Base-by-base conservation (phyloP, 2,797 vertebrate species). In the Lagocephalus sceleratus region DNA sequence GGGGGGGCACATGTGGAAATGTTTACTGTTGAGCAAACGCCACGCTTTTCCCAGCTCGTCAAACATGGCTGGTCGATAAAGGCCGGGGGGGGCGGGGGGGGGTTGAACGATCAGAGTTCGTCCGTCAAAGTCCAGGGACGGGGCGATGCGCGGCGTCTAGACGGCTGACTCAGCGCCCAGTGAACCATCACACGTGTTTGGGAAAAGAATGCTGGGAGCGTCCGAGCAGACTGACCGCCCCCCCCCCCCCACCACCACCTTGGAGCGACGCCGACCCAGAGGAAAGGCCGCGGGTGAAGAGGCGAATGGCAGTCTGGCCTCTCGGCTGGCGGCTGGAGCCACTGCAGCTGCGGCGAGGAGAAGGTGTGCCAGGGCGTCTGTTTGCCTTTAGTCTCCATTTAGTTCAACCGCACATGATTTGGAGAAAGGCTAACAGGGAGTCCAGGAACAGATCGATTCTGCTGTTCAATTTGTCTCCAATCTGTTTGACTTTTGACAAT, bases 51-150 rank as follows among this genome's bases (percentile, higher is more conserved):
- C 61, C 65, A 66, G 72, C 78, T 77, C 53, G 75, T 87, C 68
- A 70, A 83, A 84, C 76, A 79, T n/a, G 74, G 65, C 54, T 65
- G 81, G 86, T 90, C 88, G 76, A 86, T 89, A 82, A 53, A 62
- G 60, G 60, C 53, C 4, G 67, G 47, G 57, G 88, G n/a, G n/a
- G n/a, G n/a, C n/a, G n/a, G n/a, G n/a, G n/a, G n/a, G n/a, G n/a
- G n/a, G n/a, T n/a, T 83, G 87, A 88, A 88, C 48, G 69, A 58
- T 60, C 29, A 19, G 54, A 56, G 66, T 63, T 73, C 61, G 23
- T 54, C 62, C 78, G 75, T 80, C 88, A 91, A 90, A 90, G 90
- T 90, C 88, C 90, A 88, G 82, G 79, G 88, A 85, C 81, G 54
- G 70, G 52, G 51, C 2, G 20, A 58, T 38, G 71, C 71, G 57